A percentile compares a stretch with the other conserved stretches of the same genome.
These are phyloP conservation scores for Mimachlamys varia DNA, from an alignment of 2,888 invertebrate species.

Conservation along the genomic window DNA sequence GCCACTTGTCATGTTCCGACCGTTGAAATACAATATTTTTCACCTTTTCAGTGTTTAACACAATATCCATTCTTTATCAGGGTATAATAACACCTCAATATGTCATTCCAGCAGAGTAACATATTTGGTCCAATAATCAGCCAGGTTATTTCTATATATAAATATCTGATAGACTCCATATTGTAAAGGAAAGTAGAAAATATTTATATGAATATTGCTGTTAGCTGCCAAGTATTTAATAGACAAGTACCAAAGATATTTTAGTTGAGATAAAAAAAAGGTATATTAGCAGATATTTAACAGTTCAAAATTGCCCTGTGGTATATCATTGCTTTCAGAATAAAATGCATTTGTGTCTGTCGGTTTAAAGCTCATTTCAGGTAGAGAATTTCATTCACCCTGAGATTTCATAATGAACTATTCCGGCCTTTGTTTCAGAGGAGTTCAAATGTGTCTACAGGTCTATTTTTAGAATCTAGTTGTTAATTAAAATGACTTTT, in stretches of 20 bases:
- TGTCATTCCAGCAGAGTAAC: not conserved
- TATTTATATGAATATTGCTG: not conserved
- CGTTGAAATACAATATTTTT: constrained; percentile 14
- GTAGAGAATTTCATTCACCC: too few species aligned
- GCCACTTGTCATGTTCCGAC: not conserved
- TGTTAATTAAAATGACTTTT: too few species aligned
- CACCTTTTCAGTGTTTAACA: not conserved
- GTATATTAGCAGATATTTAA: not conserved
- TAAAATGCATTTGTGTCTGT: too few species aligned
- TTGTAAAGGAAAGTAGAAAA: not conserved
- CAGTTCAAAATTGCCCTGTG: not conserved
- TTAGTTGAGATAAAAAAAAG: too few species aligned
- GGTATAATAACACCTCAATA: not conserved
- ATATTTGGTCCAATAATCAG: not conserved
- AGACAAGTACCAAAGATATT: too few species aligned
- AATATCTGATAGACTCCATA: not conserved
- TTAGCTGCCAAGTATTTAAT: not conserved
- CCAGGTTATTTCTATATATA: not conserved
- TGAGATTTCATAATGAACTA: too few species aligned
- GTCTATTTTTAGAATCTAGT: too few species aligned
- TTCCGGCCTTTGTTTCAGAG: too few species aligned
- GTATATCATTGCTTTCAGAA: too few species aligned
- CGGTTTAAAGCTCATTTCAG: too few species aligned
- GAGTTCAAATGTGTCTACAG: too few species aligned
- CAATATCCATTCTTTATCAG: not conserved